Percentiles rank a stretch among this genome's conserved stretches.
Conservation (phyloP, 1,140 invertebrate species). For the Bicyclus anynana region DNA sequence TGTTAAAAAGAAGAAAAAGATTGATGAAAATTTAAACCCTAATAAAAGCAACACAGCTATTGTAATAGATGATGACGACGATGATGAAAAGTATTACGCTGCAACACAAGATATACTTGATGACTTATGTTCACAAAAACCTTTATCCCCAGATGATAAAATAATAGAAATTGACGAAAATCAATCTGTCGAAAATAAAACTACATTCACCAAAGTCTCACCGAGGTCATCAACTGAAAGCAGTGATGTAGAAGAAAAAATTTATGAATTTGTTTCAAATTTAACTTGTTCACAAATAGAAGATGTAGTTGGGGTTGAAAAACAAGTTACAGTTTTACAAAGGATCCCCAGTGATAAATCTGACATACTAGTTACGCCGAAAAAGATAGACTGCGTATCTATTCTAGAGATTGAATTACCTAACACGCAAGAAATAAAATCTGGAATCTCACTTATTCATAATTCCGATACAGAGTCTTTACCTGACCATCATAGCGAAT, state of each 20-base stretch:
- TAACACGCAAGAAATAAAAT: constrained; percentile 59
- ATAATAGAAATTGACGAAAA: background rate
- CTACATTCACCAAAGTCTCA: background rate
- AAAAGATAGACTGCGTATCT: constrained; percentile 39
- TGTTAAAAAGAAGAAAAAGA: constrained; percentile 29
- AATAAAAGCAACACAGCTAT: constrained; percentile 13
- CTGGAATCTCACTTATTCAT: constrained; percentile 28
- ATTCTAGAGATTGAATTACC: constrained; percentile 50
- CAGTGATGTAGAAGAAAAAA: constrained; percentile 28
- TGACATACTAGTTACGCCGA: constrained; percentile 48
- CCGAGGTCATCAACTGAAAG: background rate
- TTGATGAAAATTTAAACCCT: constrained; percentile 13
- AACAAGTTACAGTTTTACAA: constrained; percentile 17
- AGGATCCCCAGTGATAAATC: constrained; percentile 39
- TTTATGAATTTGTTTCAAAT: constrained; percentile 25
- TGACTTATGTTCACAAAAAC: constrained; percentile 55
- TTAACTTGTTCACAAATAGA: constrained; percentile 35
- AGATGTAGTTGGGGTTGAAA: constrained; percentile 29
- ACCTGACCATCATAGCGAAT: constrained; percentile 42
- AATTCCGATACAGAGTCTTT: constrained; percentile 34
- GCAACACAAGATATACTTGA: constrained; percentile 59
- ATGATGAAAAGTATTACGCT: constrained; percentile 53
- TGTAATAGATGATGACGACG: constrained; percentile 13
- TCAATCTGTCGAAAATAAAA: background rate
- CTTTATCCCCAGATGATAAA: constrained; percentile 7